Percentiles rank a stretch among this genome's conserved stretches.
These are phyloP conservation scores for Elmis aenea DNA, from an alignment of 2,888 invertebrate species.

Conservation along the genomic window DNA sequence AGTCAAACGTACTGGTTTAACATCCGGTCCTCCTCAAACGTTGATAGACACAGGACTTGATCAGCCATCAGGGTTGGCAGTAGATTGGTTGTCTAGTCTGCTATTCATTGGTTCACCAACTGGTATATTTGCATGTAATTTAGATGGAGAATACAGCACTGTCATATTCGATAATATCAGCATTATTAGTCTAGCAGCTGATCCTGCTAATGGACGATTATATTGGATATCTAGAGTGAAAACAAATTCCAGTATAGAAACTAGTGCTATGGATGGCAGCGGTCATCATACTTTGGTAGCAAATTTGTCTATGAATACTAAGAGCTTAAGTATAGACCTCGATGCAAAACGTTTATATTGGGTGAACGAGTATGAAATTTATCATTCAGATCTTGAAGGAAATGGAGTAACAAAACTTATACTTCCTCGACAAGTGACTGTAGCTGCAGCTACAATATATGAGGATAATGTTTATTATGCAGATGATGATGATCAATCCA, in stretches of 20 bases:
- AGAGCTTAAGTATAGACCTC: slow-evolving; percentile 36
- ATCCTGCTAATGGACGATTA: slow-evolving; percentile 58
- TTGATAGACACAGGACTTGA: slow-evolving; percentile 67
- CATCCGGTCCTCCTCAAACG: slow-evolving; percentile 64
- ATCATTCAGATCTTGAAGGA: slow-evolving; percentile 47
- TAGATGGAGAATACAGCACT: slow-evolving; percentile 67
- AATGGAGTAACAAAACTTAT: slow-evolving; percentile 29
- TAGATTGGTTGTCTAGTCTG: slow-evolving; percentile 77
- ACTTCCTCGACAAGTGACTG: slow-evolving; percentile 45
- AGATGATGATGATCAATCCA: slow-evolving; percentile 57
- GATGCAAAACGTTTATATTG: slow-evolving; percentile 61
- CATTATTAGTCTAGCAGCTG: slow-evolving; percentile 63
- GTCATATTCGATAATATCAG: slow-evolving; percentile 42
- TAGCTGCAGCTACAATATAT: slow-evolving; percentile 64
- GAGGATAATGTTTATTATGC: slow-evolving; percentile 63
- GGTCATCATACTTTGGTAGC: slow-evolving; percentile 39
- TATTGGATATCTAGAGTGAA: slow-evolving; percentile 48
- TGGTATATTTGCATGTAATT: slow-evolving; percentile 64
- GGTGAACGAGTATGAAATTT: slow-evolving; percentile 55
- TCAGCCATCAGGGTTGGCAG: slow-evolving; percentile 66
- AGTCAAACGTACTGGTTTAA: slow-evolving; percentile 64
- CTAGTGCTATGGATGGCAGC: slow-evolving; percentile 64
- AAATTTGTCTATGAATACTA: slow-evolving; percentile 36
- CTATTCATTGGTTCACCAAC: slow-evolving; percentile 64
- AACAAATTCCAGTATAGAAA: slow-evolving; percentile 47